Base-by-base conservation (phyloP, 2,113 vertebrate genomes). In the Sceloporus tristichus region DNA sequence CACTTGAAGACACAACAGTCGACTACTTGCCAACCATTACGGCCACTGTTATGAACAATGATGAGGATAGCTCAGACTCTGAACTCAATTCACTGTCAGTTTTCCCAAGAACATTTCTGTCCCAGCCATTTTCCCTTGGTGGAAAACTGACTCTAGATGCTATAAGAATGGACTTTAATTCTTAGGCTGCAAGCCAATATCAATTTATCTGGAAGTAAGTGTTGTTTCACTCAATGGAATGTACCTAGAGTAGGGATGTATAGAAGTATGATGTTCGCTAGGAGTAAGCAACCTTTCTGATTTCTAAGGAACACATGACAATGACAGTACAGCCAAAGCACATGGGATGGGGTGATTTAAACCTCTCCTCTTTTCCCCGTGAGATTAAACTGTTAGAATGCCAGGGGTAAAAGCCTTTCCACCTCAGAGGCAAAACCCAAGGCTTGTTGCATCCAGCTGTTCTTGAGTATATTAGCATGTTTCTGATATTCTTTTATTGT, bases 131-230 rank as follows among this genome's bases (percentile, higher is more conserved):
- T 1, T 1, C 94, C 85, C 81, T 1, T 0, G 40, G 56, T 0
- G 95, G 96, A 38, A 95, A 80, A 0, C 92, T 98, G 0, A 97
- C 95, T 1, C 21, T 98, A 89, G 96, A 96, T 0, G 25, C 23
- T 0, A 89, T 98, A 42, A 96, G 90, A 53, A 94, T 97, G 2
- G 87, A 75, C 82, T 74, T 91, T 8, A 77, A 88, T 84, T 87
- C 95, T 5, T 80, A 85, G 68, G 65, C 0, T 0, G 3, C 56
- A 81, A 38, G 65, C 34, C 4, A 59, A 23, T 9, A 25, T n/a
- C 79, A 34, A 10, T 54, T 62, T 34, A 38, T 80, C 54, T 27
- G 56, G n/a, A n/a, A 56, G 16, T 59, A 25, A 75, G 34, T 5
- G 2, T 7, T 27, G 18, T 27, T 53, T 25, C 48, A 78, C 76